phyloP scores from a whole-genome alignment of 2,113 vertebrate genomes.

The Lota lota region DNA sequence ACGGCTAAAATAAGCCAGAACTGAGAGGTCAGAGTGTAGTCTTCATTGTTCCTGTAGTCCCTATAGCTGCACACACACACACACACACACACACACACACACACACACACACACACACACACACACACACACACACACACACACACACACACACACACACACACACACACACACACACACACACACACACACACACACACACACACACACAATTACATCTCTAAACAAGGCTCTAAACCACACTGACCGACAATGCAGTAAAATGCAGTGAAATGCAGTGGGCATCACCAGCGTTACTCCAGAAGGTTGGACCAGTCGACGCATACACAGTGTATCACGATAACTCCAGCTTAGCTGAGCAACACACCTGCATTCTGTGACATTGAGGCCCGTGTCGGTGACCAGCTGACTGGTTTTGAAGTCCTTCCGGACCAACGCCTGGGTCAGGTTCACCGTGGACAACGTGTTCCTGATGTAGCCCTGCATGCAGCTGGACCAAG shows the following conservation, averaged over 20 bases:
- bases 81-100: slow-evolving; percentile 11
- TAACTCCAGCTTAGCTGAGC: too few relatives aligned
- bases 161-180: too few relatives aligned
- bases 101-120: slow-evolving; percentile 4
- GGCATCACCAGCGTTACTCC: too few relatives aligned
- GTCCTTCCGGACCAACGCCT: slow-evolving; percentile 47
- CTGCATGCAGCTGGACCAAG: slow-evolving; percentile 77
- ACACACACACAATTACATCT: too few relatives aligned
- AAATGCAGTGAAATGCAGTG: too few relatives aligned
- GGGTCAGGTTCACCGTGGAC: slow-evolving; percentile 64
- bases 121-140: neutral
- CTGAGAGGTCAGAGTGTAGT: slow-evolving; percentile 76
- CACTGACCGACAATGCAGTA: too few relatives aligned
- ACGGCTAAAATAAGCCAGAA: slow-evolving; percentile 89
- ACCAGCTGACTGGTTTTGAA: slow-evolving; percentile 51
- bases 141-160: too few relatives aligned
- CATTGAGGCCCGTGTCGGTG: neutral
- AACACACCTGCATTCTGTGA: slow-evolving; percentile 84
- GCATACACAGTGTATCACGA: neutral
- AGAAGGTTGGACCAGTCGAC: neutral
- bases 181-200: too few relatives aligned
- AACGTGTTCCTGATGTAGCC: slow-evolving; percentile 90
- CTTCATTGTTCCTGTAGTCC: slow-evolving; percentile 76
- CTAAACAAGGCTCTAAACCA: too few relatives aligned
- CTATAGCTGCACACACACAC: slow-evolving; percentile 76